Evolutionary conservation across 2,797 vertebrate species (phyloP).

Genomic region (Lacerta bilineata): DNA sequence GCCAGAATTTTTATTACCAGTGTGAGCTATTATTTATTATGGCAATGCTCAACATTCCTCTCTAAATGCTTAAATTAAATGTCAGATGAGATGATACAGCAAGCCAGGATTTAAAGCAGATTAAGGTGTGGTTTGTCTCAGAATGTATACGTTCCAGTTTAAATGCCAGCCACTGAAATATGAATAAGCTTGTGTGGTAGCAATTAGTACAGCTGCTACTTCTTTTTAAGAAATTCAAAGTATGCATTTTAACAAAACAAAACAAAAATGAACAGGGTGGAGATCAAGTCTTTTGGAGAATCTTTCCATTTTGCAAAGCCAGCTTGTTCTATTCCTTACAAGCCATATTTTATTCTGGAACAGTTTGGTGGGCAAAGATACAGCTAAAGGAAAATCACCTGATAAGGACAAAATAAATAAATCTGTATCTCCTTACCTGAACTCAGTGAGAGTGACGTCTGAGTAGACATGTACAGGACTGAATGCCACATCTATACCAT

Average conservation of each 20-base stretch:
- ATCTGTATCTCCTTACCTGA: too few species aligned
- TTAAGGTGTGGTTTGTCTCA: constrained; percentile 38
- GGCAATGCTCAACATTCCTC: constrained; percentile 29
- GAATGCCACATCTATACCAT: too few species aligned
- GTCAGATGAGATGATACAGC: constrained; percentile 18
- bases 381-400: not conserved
- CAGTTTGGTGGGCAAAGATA: not conserved
- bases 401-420: constrained; percentile 3
- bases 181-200: constrained; percentile 14
- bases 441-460: too few species aligned
- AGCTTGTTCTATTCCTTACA: not conserved
- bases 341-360: not conserved
- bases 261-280: not conserved
- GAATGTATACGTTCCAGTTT: constrained; percentile 25
- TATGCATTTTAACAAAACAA: constrained; percentile 2
- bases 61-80: constrained; percentile 20
- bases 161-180: constrained; percentile 2
- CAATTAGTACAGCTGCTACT: constrained; percentile 31
- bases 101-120: constrained; percentile 34
- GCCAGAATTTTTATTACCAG: constrained; percentile 16
- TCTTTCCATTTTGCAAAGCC: not conserved
- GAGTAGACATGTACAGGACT: too few species aligned
- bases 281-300: constrained; percentile 17
- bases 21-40: constrained; percentile 25
- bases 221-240: constrained; percentile 30